A percentile compares a stretch with the other conserved stretches of the same genome.
phyloP scores from a whole-genome alignment of 2,113 vertebrate genomes.

The Myotis davidii region DNA sequence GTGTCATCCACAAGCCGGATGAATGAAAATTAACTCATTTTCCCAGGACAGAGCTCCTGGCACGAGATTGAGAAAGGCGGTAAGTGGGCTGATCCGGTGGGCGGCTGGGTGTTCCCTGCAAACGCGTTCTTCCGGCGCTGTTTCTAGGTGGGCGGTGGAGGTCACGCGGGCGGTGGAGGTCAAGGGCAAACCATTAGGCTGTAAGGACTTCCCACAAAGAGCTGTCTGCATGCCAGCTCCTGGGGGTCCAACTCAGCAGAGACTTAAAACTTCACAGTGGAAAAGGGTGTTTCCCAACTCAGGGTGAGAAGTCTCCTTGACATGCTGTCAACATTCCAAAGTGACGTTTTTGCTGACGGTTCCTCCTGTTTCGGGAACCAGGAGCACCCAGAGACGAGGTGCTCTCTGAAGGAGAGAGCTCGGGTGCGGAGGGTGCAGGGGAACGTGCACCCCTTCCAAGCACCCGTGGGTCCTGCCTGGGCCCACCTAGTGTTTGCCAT shows the following conservation, averaged over 20 bases:
- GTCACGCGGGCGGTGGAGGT: accelerated
- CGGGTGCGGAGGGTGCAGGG: background rate
- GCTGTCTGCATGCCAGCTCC: background rate
- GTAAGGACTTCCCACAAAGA: accelerated
- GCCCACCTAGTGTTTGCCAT: background rate
- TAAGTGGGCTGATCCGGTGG: accelerated
- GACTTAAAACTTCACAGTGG: accelerated
- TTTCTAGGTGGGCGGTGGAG: background rate
- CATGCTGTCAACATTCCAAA: background rate
- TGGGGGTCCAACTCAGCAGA: background rate
- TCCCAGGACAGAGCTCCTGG: background rate
- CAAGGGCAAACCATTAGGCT: accelerated
- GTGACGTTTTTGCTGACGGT: background rate
- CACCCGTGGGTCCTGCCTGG: no score
- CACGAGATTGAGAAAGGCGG: accelerated
- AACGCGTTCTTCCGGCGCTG: accelerated
- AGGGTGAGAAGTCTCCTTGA: background rate
- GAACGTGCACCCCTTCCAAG: accelerated
- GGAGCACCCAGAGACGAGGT: background rate
- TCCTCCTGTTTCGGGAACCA: background rate
- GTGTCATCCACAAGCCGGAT: background rate
- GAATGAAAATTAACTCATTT: accelerated
- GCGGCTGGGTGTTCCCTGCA: accelerated
- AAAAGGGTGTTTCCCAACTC: background rate
- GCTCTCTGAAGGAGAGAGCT: background rate